Base-by-base conservation (phyloP, 2,888 invertebrate species). In the Cerceris rybyensis region DNA sequence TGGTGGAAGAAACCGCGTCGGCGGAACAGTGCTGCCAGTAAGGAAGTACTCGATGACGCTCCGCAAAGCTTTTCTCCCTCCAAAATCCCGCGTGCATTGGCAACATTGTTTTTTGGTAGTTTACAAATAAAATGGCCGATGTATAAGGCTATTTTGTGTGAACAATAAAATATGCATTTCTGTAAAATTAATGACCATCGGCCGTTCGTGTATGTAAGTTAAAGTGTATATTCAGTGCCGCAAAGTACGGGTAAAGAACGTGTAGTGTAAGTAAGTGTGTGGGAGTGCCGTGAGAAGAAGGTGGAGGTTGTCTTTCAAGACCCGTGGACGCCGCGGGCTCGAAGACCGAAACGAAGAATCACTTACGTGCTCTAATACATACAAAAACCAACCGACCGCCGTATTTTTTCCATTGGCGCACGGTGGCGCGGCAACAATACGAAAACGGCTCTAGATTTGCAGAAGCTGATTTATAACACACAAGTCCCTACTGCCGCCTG, bases 111-210 rank as follows among this genome's bases (percentile, higher is more conserved):
- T 89, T 90, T 90, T 90, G 88, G 91, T 92, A 92, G 92, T 92
- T 92, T 92, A 92, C 92, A 91, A 92, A 92, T 92, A 92, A 92
- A 92, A 92, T 92, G 92, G 92, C 92, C 92, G 92, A 91, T 90
- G 91, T 90, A 89, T 89, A 90, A 90, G 90, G 90, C 88, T 91
- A 91, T 90, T 91, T 91, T 91, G 89, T 90, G 90, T 90, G 89
- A 87, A 90, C 87, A 89, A 89, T 89, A 87, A 88, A 89, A 88
- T 87, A 84, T 89, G 89, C 87, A 83, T 87, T 89, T 88, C 82
- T 87, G 86, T 86, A 80, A 89, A 89, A 88, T 89, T 88, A 89
- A 88, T 88, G 88, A 89, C 86, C 86, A 81, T 87, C 87, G 87
- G 85, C 78, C 69, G 86, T 73, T 86, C 79, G 88, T 84, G 87